Evolutionary conservation across 2,888 invertebrate genomes (phyloP).

Genomic region (Diarsia brunnea): DNA sequence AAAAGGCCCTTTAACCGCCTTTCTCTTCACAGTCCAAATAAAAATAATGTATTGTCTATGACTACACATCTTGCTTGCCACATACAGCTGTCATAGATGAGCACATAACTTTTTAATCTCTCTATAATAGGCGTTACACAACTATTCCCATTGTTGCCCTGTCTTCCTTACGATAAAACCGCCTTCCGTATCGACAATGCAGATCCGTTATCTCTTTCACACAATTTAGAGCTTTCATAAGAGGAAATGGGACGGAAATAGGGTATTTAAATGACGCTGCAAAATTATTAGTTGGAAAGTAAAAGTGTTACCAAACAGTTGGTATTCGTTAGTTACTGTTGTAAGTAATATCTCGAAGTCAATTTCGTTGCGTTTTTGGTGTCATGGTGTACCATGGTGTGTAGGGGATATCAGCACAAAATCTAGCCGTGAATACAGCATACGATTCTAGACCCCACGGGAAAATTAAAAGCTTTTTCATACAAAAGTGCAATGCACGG

Average conservation of each 20-base stretch:
- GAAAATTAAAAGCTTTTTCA: not conserved
- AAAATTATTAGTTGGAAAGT: slow-evolving; percentile 62
- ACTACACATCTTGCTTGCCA: slow-evolving; percentile 42
- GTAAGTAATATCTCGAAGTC: slow-evolving; percentile 14
- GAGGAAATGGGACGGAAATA: slow-evolving; percentile 67
- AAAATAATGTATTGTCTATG: slow-evolving; percentile 49
- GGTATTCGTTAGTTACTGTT: slow-evolving; percentile 42
- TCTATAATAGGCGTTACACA: slow-evolving; percentile 54
- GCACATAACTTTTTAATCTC: slow-evolving; percentile 47
- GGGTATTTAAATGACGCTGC: slow-evolving; percentile 60
- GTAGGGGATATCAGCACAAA: too few relatives aligned
- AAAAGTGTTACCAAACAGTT: slow-evolving; percentile 59
- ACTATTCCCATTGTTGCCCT: slow-evolving; percentile 63
- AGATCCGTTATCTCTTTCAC: slow-evolving; percentile 69
- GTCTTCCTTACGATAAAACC: slow-evolving; percentile 62
- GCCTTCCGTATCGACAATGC: slow-evolving; percentile 63
- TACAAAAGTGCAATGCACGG: not conserved
- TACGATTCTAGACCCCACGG: not conserved
- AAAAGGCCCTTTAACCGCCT: slow-evolving; percentile 23
- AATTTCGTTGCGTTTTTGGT: not conserved
- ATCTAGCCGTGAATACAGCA: not conserved
- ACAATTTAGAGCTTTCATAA: slow-evolving; percentile 59
- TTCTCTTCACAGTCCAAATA: slow-evolving; percentile 39
- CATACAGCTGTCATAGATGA: slow-evolving; percentile 30
- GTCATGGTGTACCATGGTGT: not conserved